Evolutionary conservation across 2,797 vertebrate species (phyloP).

Genomic region (Buphagus erythrorhynchus): DNA sequence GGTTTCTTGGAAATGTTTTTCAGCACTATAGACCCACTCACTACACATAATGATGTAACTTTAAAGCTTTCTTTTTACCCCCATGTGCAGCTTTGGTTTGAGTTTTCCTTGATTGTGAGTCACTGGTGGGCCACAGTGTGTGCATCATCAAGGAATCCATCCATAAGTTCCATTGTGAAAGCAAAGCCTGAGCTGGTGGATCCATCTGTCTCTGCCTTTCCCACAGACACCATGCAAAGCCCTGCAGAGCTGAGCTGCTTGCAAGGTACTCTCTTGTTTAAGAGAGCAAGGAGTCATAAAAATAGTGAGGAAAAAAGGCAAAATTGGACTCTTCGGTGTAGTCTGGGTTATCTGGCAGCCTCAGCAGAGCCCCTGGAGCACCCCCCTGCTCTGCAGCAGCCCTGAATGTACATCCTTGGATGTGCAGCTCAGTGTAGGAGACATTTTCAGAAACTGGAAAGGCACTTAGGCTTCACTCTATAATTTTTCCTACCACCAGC

Average conservation of each 20-base stretch:
- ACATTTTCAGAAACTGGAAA: background rate
- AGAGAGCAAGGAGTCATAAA: background rate
- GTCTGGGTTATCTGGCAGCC: background rate
- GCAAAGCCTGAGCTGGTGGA: background rate
- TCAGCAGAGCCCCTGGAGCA: background rate
- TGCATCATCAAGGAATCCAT: background rate
- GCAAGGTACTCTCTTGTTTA: background rate
- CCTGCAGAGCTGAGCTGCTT: fast-evolving
- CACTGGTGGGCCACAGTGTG: background rate
- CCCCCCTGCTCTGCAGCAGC: background rate
- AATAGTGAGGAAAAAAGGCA: background rate
- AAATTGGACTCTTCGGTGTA: fast-evolving
- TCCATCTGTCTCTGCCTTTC: background rate
- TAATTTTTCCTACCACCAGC: fast-evolving
- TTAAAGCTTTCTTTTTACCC: background rate
- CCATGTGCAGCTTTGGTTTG: background rate
- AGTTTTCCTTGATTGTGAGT: background rate
- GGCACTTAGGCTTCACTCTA: background rate
- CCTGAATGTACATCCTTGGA: background rate
- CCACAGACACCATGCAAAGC: background rate
- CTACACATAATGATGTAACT: background rate
- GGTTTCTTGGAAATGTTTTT: background rate
- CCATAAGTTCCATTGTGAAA: background rate
- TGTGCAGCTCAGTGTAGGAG: fast-evolving
- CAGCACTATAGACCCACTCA: background rate